A percentile compares a stretch with the other conserved stretches of the same genome.
Evolutionary conservation across 2,113 vertebrate genomes (phyloP).

Genomic region (Lagopus leucura): DNA sequence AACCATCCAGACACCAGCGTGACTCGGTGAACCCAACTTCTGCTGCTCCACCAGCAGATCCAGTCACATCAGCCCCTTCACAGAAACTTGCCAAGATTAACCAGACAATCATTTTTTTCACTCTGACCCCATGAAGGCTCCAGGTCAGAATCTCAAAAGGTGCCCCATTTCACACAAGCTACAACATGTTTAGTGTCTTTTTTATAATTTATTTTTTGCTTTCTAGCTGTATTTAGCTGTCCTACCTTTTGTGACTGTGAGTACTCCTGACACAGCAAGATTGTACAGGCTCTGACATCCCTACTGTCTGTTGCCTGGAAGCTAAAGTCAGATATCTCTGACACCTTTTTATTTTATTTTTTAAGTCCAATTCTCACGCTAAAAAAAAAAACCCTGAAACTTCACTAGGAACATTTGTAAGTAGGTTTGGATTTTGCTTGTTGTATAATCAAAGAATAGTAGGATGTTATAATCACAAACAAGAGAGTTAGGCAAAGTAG

Average conservation of each 20-base stretch:
- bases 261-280: slow-evolving; percentile 25
- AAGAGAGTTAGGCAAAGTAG: too few relatives aligned
- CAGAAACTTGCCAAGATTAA: background rate
- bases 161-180: background rate
- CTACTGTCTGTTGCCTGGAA: slow-evolving; percentile 7
- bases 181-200: background rate
- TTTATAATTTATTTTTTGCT: slow-evolving; percentile 2
- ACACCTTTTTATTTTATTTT: background rate
- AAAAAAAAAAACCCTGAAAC: background rate
- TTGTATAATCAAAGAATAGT: too few relatives aligned
- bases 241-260: background rate
- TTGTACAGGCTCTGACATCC: slow-evolving; percentile 12
- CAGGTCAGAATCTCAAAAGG: slow-evolving; percentile 3
- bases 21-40: background rate
- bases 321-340: slow-evolving; percentile 12
- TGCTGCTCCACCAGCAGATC: background rate
- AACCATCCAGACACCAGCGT: background rate
- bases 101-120: background rate
- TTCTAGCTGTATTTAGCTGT: slow-evolving; percentile 25
- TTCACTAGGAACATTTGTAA: background rate
- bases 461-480: too few relatives aligned
- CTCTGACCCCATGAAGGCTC: background rate
- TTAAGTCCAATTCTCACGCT: background rate
- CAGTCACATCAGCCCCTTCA: background rate
- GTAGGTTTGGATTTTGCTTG: background rate